Percentiles rank a stretch among this genome's conserved stretches.
Evolutionary conservation across 2,113 vertebrate species (phyloP).

Genomic region (Gallinago undulata): DNA sequence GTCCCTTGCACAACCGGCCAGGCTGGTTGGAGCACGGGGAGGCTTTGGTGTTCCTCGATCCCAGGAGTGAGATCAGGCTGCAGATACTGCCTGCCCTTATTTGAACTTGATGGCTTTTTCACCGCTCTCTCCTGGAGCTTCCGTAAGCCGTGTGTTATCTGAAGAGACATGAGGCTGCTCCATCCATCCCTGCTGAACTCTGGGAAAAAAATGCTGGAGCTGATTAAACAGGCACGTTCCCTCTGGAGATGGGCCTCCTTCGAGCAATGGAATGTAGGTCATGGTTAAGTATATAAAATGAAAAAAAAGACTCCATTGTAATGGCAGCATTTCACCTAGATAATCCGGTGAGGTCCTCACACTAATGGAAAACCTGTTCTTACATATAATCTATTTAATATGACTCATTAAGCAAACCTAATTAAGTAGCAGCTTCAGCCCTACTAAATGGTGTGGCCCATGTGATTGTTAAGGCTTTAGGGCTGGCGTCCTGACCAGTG

Average conservation of each 20-base stretch:
- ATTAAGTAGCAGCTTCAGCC: neutral
- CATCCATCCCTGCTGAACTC: neutral
- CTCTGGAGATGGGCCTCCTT: slow-evolving; percentile 5
- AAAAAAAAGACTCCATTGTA: neutral
- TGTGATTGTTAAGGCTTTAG: neutral
- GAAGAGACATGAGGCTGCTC: neutral
- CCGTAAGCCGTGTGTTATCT: neutral
- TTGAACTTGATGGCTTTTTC: neutral
- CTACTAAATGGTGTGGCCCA: neutral
- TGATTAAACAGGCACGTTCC: neutral
- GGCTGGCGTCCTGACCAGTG: neutral
- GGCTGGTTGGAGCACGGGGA: accelerated
- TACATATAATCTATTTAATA: neutral
- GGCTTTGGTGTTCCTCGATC: neutral
- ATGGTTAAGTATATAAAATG: slow-evolving; percentile 20
- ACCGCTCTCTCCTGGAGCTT: neutral
- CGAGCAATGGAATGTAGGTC: slow-evolving; percentile 13
- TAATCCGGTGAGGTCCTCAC: neutral
- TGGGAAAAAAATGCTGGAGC: neutral
- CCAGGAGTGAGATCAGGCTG: neutral
- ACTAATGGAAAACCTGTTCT: neutral
- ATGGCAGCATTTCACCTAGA: slow-evolving; percentile 9
- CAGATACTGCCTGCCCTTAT: neutral
- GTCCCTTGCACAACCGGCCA: neutral
- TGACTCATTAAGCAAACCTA: slow-evolving; percentile 24